These are phyloP conservation scores for Cheilosia urbana DNA, from an alignment of 2,888 invertebrate species.

Conservation along the genomic window DNA sequence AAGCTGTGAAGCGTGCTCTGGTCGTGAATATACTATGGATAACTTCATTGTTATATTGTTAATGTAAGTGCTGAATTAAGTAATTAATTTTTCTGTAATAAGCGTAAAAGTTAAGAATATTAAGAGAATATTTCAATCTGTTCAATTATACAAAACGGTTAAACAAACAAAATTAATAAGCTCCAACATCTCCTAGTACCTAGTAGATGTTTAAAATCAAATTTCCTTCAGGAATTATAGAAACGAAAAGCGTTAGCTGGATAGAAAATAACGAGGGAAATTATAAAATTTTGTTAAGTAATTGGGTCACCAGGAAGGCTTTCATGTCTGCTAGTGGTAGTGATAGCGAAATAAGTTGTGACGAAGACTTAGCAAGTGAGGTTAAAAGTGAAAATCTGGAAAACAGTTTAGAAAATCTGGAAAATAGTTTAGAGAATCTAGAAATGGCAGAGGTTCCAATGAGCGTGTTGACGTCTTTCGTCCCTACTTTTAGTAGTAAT, in stretches of 20 bases:
- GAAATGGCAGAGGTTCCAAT: conserved; percentile 20
- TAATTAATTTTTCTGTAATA: too few species aligned
- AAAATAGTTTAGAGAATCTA: neutral
- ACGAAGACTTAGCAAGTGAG: too few species aligned
- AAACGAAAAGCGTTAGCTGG: conserved; percentile 3
- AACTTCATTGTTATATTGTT: too few species aligned
- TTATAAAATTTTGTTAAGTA: too few species aligned
- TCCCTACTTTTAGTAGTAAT: conserved; percentile 26
- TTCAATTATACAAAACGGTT: neutral
- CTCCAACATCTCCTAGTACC: conserved; percentile 14
- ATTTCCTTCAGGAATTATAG: conserved; percentile 26
- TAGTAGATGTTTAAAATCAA: conserved; percentile 14
- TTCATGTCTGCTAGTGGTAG: too few species aligned
- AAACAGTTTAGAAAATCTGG: neutral
- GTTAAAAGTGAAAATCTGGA: too few species aligned
- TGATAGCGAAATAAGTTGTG: too few species aligned
- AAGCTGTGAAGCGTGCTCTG: too few species aligned
- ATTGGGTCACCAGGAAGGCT: too few species aligned
- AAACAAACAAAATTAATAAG: neutral
- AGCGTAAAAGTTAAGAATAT: neutral
- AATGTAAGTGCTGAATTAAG: too few species aligned
- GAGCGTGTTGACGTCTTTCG: conserved; percentile 15
- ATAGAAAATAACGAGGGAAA: too few species aligned
- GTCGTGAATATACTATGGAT: too few species aligned
- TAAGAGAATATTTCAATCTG: neutral